Evolutionary conservation across 35 echinoderm and acorn worm genomes (phyloP), one percentile per base, ranked within the genome.

Genomic region (Lytechinus variegatus): DNA sequence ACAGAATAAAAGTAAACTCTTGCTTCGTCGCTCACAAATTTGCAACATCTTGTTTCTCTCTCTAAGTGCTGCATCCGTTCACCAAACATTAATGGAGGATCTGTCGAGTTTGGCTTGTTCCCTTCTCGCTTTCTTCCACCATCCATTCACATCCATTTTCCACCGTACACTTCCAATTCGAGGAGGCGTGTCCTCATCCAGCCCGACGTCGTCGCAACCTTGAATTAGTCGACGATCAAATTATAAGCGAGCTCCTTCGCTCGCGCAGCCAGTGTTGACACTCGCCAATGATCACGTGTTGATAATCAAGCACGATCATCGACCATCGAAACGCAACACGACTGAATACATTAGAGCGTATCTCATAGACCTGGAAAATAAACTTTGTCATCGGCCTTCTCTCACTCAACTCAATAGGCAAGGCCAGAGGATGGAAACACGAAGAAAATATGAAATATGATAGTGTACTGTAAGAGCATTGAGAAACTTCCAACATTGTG

Each of bases 201-300:
- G n/a, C 66, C 14, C 66, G 66, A 79, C 66, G 66, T 79, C 66
- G 66, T 24, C 8, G 66, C n/a, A n/a, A 90, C 52, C 88, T 54
- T 90, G 88, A 90, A 90, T 90, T 90, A 90, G 88, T 52, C 28
- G 52, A 44, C 88, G 88, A 90, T 90, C 88, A 90, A 90, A 90
- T 90, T 90, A 90, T 90, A 9, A 90, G 28, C 29, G 52, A 28
- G 88, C 52, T 44, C 88, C 33, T 27, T 44, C 52, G 33, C 88
- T 54, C 28, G 29, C 88, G 10, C 88, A 28, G 10, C 11, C 56
- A 9, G 4, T 90, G n/a, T 90, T 90, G 88, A 90, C 88, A n/a
- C 66, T 52, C 33, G 33, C 33, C 33, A 44, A 44, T 44, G 33
- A 44, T 44, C 88, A 51, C 88, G 88, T 90, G 88, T 52, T 90